Percentiles rank a stretch among this genome's conserved stretches.
These are phyloP conservation scores for Dysdera silvatica DNA, from an alignment of 1,140 invertebrate species.

Conservation along the genomic window DNA sequence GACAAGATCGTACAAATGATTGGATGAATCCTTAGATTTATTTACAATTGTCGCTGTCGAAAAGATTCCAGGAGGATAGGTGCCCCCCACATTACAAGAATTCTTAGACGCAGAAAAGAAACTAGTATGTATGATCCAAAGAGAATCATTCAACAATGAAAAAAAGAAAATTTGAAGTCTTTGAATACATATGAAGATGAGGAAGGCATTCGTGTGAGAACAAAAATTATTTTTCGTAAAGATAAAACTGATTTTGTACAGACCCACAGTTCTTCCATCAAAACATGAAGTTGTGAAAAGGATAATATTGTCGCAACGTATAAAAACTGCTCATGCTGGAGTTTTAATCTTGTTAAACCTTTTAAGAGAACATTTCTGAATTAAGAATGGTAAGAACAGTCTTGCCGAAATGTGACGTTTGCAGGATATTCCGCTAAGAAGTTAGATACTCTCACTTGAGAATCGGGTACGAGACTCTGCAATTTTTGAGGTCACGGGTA, in stretches of 20 bases:
- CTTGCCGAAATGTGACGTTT: not conserved
- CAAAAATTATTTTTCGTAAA: not conserved
- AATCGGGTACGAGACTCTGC: slow-evolving; percentile 34
- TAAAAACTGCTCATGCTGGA: not conserved
- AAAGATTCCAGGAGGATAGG: too few relatives aligned
- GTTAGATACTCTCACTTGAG: slow-evolving; percentile 26
- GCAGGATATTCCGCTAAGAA: not conserved
- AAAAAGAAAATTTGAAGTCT: too few relatives aligned
- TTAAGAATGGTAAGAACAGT: not conserved
- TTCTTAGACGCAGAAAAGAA: too few relatives aligned
- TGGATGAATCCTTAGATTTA: too few relatives aligned
- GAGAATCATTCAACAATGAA: too few relatives aligned
- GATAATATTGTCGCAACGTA: not conserved
- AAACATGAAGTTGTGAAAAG: not conserved
- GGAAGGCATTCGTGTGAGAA: not conserved
- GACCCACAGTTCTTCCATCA: not conserved
- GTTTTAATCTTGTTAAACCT: not conserved
- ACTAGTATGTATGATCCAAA: too few relatives aligned
- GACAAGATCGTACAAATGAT: too few relatives aligned
- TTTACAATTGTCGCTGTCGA: too few relatives aligned
- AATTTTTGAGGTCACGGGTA: slow-evolving; percentile 38
- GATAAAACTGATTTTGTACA: not conserved
- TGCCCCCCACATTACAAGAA: too few relatives aligned
- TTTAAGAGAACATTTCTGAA: not conserved
- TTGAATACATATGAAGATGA: not conserved